Evolutionary conservation across 2,113 vertebrate species (phyloP), one percentile per base, ranked within the genome.

Genomic region (Rissa tridactyla): DNA sequence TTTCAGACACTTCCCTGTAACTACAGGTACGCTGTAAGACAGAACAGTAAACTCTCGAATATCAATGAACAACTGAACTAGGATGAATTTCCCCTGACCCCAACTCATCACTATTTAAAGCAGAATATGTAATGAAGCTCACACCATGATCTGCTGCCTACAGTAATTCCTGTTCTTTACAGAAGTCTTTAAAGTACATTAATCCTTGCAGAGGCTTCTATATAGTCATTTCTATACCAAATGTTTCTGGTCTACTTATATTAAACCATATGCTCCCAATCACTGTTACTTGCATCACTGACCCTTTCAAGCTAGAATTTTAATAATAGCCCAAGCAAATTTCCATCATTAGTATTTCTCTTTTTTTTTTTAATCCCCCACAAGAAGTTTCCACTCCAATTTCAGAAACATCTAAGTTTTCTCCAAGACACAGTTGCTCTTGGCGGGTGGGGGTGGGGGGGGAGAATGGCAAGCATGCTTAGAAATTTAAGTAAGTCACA

Each of bases 11-110:
- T n/a, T 26, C 2, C 34, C 72, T 44, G 11, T 19, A n/a, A 34
- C 34, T 69, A 2, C 13, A 52, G 26, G 6, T 2, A 38, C 21
- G 25, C 15, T 4, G 18, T 4, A 25, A 58, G 19, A 62, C 34
- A n/a, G 65, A 58, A 44, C 1, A 58, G 22, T 7, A 17, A 75
- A 46, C 40, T 68, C 46, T 49, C 4, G 0, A n/a, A 10, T 2
- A 44, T 3, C 30, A 66, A 54, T 0, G 3, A 71, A 66, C 2
- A 27, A 38, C 5, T 21, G 30, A 79, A 27, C 9, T 11, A 30
- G 42, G 62, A 54, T 13, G 30, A 9, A 29, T 17, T 49, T 83
- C 25, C 38, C 62, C 44, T 25, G 40, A 40, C n/a, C n/a, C 11
- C 18, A 66, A 15, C 69, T 70, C 51, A 61, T 17, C 46, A 3